Base-by-base conservation (phyloP, 2,113 vertebrate genomes). In the Sylvietta virens region DNA sequence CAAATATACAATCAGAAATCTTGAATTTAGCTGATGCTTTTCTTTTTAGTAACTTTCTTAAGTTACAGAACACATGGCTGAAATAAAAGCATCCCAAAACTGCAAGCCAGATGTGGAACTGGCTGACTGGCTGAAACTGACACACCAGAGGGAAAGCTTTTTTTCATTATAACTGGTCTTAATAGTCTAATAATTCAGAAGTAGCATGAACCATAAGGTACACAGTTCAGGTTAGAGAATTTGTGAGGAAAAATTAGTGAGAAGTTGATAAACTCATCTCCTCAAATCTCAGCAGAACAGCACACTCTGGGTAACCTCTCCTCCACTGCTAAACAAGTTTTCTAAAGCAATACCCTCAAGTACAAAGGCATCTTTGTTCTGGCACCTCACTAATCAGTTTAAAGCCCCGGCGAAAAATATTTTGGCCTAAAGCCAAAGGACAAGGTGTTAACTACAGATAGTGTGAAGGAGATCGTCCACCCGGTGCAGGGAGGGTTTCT, bases 351-450 rank as follows among this genome's bases (percentile, higher is more conserved):
- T 87, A 86, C 58, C 83, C 78, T 86, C 9, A 4, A 71, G 73
- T 15, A 98, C 97, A 98, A 98, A 98, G 94, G 94, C 90, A 97
- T 92, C 97, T 97, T 97, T 98, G 98, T 98, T 96, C 97, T 86
- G 86, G 94, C 96, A 98, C 94, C 95, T 64, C 97, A 91, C 98
- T 98, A 98, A 98, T 98, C 98, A 97, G 96, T 97, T 98, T 98
- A 97, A 95, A 97, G 95, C 91, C 92, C 89, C 47, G 53, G 95
- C 40, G 1, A 95, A 97, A 98, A 97, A 96, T 97, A 96, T 92
- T 95, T 94, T 95, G 97, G 97, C 97, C 58, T 58, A 13, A 44
- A 91, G 97, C 96, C 98, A 98, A 80, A 92, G 92, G 67, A 91
- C 97, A 96, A 97, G 96, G 96, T 97, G 97, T 92, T 96, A 87